Evolutionary conservation across 2,797 vertebrate species (phyloP).

Genomic region (Cuculus canorus): DNA sequence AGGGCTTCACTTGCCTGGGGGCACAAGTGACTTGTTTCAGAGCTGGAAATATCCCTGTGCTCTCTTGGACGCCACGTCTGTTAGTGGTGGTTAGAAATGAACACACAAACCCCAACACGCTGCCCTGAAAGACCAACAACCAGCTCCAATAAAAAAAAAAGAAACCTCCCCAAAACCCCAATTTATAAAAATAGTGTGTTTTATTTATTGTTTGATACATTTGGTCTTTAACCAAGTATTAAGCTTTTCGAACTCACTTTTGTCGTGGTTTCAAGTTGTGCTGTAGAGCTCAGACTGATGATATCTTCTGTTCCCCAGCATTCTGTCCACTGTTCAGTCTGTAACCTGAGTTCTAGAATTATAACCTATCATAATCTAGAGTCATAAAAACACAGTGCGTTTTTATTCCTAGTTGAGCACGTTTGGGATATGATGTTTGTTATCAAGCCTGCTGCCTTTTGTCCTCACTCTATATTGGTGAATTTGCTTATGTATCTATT

Average conservation of each 20-base stretch:
- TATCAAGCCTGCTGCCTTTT: not conserved
- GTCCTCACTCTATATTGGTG: not conserved
- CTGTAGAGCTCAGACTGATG: not conserved
- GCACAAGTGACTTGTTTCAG: not conserved
- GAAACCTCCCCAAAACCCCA: not conserved
- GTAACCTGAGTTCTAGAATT: not conserved
- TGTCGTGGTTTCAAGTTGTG: not conserved
- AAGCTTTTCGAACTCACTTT: not conserved
- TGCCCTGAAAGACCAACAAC: not conserved
- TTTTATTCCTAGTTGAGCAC: not conserved
- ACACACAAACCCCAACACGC: too few relatives aligned
- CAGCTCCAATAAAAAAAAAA: not conserved
- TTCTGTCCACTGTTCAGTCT: not conserved
- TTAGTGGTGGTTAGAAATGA: not conserved
- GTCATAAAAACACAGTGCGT: too few relatives aligned
- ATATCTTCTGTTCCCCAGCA: not conserved
- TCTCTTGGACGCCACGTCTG: not conserved
- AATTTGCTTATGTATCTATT: not conserved
- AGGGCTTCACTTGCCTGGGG: not conserved
- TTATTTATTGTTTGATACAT: not conserved
- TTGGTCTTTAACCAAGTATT: not conserved
- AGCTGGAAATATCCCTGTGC: not conserved
- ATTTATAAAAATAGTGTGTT: not conserved
- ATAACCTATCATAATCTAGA: too few relatives aligned
- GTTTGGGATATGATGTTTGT: not conserved